These are phyloP conservation scores for Acutogordius australiensis DNA, from an alignment of 2,888 invertebrate species.

Conservation along the genomic window DNA sequence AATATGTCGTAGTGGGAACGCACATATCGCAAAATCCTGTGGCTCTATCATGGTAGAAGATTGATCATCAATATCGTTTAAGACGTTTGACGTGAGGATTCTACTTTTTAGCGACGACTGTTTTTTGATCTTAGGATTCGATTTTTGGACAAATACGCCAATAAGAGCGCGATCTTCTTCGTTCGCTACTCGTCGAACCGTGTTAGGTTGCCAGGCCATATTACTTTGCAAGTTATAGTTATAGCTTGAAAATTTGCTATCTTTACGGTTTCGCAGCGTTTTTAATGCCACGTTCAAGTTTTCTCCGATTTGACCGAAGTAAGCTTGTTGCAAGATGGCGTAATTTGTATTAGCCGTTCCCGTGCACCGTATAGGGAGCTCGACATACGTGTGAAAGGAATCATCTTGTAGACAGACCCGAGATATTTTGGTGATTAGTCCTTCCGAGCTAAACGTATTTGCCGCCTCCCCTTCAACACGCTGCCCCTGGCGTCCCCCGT, in stretches of 20 bases:
- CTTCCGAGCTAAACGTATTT: background rate
- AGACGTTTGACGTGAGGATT: background rate
- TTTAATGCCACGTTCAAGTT: no score
- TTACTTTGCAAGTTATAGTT: no score
- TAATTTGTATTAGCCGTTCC: background rate
- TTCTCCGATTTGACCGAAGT: background rate
- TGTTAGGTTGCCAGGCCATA: no score
- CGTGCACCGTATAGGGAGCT: background rate
- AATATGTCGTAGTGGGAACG: slow-evolving; percentile 19
- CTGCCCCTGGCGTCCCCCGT: no score
- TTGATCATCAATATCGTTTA: background rate
- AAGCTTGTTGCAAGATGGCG: background rate
- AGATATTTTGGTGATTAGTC: background rate
- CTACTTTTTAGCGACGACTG: background rate
- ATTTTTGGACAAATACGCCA: background rate
- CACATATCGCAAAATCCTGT: slow-evolving; percentile 18
- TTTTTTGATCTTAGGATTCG: no score
- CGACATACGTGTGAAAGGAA: slow-evolving; percentile 9
- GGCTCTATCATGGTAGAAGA: no score
- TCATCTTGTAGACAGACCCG: background rate
- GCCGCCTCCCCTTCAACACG: no score
- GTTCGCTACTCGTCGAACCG: background rate
- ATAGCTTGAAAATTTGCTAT: background rate
- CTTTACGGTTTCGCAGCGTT: no score
- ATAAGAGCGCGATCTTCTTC: background rate